Base-by-base conservation (phyloP, 2,113 vertebrate species). In the Struthidea cinerea region DNA sequence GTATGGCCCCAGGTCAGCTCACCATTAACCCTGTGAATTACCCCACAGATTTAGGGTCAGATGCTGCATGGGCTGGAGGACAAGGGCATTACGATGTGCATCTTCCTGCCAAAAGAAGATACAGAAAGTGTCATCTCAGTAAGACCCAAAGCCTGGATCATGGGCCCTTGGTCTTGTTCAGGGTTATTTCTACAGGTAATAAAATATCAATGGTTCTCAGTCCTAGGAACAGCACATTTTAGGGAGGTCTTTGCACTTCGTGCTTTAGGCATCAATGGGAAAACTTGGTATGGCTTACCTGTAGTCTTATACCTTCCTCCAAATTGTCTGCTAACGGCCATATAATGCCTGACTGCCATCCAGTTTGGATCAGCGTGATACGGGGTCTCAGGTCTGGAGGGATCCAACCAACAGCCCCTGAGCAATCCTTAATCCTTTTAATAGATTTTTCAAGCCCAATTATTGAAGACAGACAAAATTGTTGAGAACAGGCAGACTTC, bases 351-450 rank as follows among this genome's bases (percentile, higher is more conserved):
- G 10, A 28, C 18, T 86, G 27, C 24, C 17, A 35, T 86, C 4
- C 76, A 42, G 33, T 77, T 86, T 71, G 28, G 84, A n/a, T 39
- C 53, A 53, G 33, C 9, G 14, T 63, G 64, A 59, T 37, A 20
- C 2, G 57, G 20, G 10, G 8, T 76, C 61, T 87, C 16, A 7
- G 20, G 24, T n/a, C 24, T 84, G 30, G 30, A 74, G 41, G 19
- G 10, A 26, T 74, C 18, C 59, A 37, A 52, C 11, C 4, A 10
- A 35, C n/a, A 85, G n/a, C 7, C 37, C 13, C 1, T 57, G 47
- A 86, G 42, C 19, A 90, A 63, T 15, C 13, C 28, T 87, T 92
- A 64, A 87, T 79, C 41, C 12, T 68, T 89, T 79, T 22, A 90
- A 71, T 10, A 44, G 49, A 55, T 60, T 84, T 90, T 93, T 56